Evolutionary conservation across 2,113 vertebrate genomes (phyloP).

Genomic region (Nycticryphes semicollaris): DNA sequence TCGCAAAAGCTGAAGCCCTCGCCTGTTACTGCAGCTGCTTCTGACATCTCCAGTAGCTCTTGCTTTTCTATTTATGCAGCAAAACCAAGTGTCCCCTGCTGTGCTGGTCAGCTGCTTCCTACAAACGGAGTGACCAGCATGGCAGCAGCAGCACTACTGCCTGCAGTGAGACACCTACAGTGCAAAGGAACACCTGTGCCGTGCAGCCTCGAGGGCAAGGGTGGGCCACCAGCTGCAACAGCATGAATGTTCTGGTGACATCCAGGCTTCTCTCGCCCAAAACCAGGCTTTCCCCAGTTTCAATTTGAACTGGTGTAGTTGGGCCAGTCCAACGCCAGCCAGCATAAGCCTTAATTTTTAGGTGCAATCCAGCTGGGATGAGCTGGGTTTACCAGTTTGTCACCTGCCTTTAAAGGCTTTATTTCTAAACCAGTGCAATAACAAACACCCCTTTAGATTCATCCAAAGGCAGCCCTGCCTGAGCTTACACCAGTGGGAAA

Average conservation of each 20-base stretch:
- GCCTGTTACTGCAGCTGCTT: neutral
- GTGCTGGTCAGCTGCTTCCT: neutral
- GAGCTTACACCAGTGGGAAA: neutral
- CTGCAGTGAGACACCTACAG: rapidly evolving
- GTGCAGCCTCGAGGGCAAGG: rapidly evolving
- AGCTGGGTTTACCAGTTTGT: neutral
- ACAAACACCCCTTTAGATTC: neutral
- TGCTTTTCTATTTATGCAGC: neutral
- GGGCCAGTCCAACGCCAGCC: neutral
- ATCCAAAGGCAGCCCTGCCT: neutral
- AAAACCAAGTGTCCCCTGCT: neutral
- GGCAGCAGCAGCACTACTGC: neutral
- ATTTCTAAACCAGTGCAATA: neutral
- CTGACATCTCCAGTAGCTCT: neutral
- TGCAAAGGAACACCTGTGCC: rapidly evolving
- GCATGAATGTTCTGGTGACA: rapidly evolving
- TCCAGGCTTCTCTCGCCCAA: neutral
- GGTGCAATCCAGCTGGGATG: neutral
- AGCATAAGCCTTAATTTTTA: neutral
- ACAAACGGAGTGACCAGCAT: neutral
- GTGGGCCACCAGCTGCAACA: rapidly evolving
- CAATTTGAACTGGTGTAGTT: neutral
- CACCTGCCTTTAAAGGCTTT: neutral
- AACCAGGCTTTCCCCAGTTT: neutral
- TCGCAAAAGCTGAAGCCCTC: neutral